Percentiles rank a stretch among this genome's conserved stretches.
Conservation (phyloP, 2,888 invertebrate genomes). For the Nephrotoma guestfalica region DNA sequence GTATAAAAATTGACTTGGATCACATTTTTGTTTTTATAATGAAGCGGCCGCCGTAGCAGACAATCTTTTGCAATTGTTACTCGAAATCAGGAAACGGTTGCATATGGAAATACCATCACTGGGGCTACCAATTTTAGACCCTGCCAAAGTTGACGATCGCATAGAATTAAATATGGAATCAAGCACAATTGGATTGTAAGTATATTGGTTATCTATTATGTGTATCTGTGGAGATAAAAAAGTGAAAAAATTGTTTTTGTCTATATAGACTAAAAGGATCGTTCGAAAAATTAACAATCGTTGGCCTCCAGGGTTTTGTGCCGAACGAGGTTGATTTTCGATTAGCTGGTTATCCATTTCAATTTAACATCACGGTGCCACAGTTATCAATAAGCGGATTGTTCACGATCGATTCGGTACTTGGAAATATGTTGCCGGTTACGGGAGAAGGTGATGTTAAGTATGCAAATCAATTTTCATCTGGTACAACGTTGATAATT, state of each 20-base stretch:
- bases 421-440: not conserved
- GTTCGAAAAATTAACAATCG: not conserved
- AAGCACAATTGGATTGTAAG: not conserved
- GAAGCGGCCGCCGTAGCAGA: not conserved
- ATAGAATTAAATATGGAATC: not conserved
- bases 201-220: not conserved
- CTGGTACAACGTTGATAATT: not conserved
- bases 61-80: not conserved
- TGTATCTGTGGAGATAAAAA: not conserved
- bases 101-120: not conserved
- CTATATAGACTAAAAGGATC: not conserved
- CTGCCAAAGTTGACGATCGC: not conserved
- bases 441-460: not conserved
- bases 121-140: not conserved
- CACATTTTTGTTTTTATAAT: not conserved
- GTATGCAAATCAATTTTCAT: not conserved
- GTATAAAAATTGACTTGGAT: too few species aligned
- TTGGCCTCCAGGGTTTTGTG: not conserved
- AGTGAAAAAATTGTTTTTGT: not conserved
- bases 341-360: not conserved
- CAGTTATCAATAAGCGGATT: not conserved
- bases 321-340: not conserved
- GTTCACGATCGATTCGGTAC: not conserved
- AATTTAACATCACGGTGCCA: not conserved
- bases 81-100: not conserved